Base-by-base conservation (phyloP, 1,140 invertebrate species). In the Drosophila santomea region DNA sequence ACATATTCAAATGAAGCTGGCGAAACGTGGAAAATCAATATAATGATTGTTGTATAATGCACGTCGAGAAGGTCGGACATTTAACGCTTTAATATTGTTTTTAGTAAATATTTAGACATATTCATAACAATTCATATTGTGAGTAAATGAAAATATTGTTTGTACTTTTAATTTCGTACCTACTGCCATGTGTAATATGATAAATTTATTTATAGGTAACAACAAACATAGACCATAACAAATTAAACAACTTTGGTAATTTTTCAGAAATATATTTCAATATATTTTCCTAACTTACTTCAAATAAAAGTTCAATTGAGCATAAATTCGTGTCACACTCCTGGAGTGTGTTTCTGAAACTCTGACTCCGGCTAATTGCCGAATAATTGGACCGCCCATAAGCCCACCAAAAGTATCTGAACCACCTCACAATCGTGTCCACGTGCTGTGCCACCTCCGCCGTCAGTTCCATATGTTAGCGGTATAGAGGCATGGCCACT, bases 31-130 rank as follows among this genome's bases (percentile, higher is more conserved):
- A 89, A 89, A 88, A 88, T 88, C 83, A 80, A 88, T 88, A 88
- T 76, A 88, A 88, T 88, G 84, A 88, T 88, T 89, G 76, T 88
- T 88, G 80, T 88, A 83, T 89, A 89, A 88, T 89, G 71, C 79
- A 74, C 48, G 60, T 44, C 55, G 62, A 80, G 79, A 88, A 80
- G 84, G 84, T 89, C 77, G 84, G 60, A 57, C 61, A 89, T 89
- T 89, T 66, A 90, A 89, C 76, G 83, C 84, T 88, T 88, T 88
- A 89, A 88, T 84, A 83, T 68, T 69, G 59, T 48, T 67, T 64
- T 75, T 68, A 78, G 66, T 67, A 80, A 88, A 88, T 88, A 83
- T 88, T 88, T 89, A 61, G 83, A 86, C 75, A 69, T 48, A 39
- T 39, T 71, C 32, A 32, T 32, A 32, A 32, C 32, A 32, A 32